A percentile compares a stretch with the other conserved stretches of the same genome.
phyloP scores from a whole-genome alignment of 2,797 vertebrate genomes.

The Micromesistius poutassou region DNA sequence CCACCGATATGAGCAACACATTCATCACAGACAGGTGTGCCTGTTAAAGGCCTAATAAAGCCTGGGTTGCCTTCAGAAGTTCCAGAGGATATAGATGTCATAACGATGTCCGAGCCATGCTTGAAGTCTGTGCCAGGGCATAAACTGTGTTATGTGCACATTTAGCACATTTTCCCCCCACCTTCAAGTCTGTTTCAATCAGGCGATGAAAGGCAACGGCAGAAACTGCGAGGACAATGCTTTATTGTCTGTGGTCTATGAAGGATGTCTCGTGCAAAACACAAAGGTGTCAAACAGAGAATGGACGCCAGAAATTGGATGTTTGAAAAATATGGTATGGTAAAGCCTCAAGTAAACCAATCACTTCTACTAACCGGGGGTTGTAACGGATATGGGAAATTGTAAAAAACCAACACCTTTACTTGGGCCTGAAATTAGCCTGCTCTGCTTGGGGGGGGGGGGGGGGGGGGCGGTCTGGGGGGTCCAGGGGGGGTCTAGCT shows the following conservation, averaged over 20 bases:
- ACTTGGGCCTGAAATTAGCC: too few species aligned
- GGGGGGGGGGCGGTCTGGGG: too few species aligned
- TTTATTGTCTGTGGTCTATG: neutral
- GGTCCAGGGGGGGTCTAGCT: too few species aligned
- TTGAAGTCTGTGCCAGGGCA: neutral
- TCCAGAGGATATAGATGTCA: constrained; percentile 1
- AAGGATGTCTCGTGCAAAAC: neutral
- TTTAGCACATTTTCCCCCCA: neutral
- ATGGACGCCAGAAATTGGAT: neutral
- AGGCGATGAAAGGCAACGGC: neutral
- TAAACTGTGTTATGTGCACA: constrained; percentile 8
- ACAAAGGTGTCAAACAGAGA: constrained; percentile 4
- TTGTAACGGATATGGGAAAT: too few species aligned
- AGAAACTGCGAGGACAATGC: neutral
- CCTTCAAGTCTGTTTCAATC: neutral
- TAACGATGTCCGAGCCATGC: constrained; percentile 1
- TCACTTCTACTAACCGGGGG: too few species aligned
- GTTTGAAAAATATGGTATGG: neutral
- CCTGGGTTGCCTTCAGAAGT: constrained; percentile 7
- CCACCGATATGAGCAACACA: neutral
- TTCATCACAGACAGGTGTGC: neutral
- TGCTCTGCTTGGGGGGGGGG: too few species aligned
- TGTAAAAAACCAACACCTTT: too few species aligned
- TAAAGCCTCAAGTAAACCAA: too few species aligned
- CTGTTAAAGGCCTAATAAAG: neutral